Conservation (phyloP, 2,888 invertebrate species). For the Meiosimyza decipiens region DNA sequence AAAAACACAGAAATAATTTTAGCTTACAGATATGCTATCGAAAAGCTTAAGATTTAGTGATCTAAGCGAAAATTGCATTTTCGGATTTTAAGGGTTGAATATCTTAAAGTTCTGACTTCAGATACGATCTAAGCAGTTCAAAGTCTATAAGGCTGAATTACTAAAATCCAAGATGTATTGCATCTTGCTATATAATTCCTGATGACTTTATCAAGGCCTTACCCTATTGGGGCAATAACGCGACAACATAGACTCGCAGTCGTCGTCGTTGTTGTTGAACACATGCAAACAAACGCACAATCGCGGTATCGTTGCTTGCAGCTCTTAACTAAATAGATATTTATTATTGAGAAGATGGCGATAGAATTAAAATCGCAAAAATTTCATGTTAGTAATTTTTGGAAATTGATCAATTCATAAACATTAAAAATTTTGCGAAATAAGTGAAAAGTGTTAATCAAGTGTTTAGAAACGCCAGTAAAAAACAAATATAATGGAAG, state of each 20-base stretch:
- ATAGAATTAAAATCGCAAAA: conserved; percentile 51
- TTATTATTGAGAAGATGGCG: conserved; percentile 55
- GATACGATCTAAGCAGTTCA: too few relatives aligned
- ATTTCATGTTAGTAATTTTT: conserved; percentile 45
- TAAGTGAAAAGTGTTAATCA: conserved; percentile 42
- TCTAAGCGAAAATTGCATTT: too few relatives aligned
- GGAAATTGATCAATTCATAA: conserved; percentile 46
- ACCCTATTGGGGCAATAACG: too few relatives aligned
- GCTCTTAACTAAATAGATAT: conserved; percentile 38
- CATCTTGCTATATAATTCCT: too few relatives aligned
- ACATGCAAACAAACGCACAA: too few relatives aligned
- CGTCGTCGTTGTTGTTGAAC: background rate
- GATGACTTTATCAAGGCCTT: too few relatives aligned
- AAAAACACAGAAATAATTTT: background rate
- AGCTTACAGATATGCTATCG: too few relatives aligned
- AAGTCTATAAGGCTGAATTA: too few relatives aligned
- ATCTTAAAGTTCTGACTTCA: too few relatives aligned
- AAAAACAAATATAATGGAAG: conserved; percentile 51
- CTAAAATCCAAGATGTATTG: too few relatives aligned
- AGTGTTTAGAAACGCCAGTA: conserved; percentile 41
- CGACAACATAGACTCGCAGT: conserved; percentile 8
- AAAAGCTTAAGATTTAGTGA: too few relatives aligned
- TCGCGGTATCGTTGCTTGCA: conserved; percentile 24
- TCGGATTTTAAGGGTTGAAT: too few relatives aligned
- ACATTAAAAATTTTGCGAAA: conserved; percentile 40